Evolutionary conservation across 2,113 vertebrate species (phyloP).

Genomic region (Gavia stellata): DNA sequence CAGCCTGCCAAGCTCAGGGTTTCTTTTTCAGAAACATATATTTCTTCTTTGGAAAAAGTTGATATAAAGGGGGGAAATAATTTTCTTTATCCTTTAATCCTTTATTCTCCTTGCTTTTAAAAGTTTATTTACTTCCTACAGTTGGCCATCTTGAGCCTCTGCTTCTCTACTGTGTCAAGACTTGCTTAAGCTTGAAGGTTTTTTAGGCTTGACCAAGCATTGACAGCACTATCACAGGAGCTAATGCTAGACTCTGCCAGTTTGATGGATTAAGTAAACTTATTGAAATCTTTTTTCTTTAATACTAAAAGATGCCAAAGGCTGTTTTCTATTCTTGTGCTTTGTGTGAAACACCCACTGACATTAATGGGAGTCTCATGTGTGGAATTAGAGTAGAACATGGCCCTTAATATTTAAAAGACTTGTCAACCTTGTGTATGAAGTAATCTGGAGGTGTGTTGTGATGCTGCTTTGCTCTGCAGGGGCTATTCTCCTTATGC

Average conservation of each 20-base stretch:
- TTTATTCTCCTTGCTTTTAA: constrained; percentile 44
- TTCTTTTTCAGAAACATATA: not conserved
- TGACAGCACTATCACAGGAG: constrained; percentile 51
- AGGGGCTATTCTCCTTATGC: not conserved
- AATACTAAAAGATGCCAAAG: constrained; percentile 42
- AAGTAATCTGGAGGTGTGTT: constrained; percentile 1
- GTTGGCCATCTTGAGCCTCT: constrained; percentile 26
- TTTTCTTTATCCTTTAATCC: constrained; percentile 60
- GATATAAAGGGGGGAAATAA: constrained; percentile 40
- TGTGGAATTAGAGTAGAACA: constrained; percentile 28
- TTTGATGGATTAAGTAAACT: constrained; percentile 62
- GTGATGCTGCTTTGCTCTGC: not conserved
- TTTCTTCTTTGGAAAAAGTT: not conserved
- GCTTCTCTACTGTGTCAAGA: constrained; percentile 42
- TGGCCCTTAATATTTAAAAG: constrained; percentile 52
- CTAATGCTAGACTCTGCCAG: constrained; percentile 47
- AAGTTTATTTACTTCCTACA: constrained; percentile 39
- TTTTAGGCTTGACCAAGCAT: constrained; percentile 65
- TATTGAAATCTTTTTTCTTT: constrained; percentile 52
- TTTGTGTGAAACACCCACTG: constrained; percentile 27
- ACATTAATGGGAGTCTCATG: constrained; percentile 41
- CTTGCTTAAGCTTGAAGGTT: constrained; percentile 59
- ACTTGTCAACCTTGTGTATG: constrained; percentile 8
- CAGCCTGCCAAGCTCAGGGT: not conserved
- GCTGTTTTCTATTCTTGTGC: constrained; percentile 19